These are phyloP conservation scores for Xiphophorus hellerii DNA, from an alignment of 2,113 vertebrate species.

Conservation along the genomic window DNA sequence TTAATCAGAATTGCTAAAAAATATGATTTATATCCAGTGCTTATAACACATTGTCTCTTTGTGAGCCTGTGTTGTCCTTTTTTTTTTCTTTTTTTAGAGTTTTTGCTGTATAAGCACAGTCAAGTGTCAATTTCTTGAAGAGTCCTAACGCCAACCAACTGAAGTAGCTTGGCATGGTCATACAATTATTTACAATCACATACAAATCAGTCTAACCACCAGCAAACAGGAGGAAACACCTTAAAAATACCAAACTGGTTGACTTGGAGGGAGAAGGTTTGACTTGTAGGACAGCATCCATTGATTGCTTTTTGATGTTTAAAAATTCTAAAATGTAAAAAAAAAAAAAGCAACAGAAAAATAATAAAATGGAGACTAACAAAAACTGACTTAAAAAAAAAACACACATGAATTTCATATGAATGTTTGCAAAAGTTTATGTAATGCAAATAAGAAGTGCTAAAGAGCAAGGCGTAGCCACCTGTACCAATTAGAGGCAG, in stretches of 20 bases:
- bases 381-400: conserved; percentile 74
- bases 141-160: conserved; percentile 90
- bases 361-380: conserved; percentile 63
- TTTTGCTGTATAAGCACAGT: conserved; percentile 90
- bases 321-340: conserved; percentile 69
- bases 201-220: conserved; percentile 79
- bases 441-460: conserved; percentile 65
- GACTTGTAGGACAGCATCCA: conserved; percentile 52
- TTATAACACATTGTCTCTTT: conserved; percentile 97
- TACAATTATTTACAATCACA: conserved; percentile 86
- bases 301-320: conserved; percentile 59
- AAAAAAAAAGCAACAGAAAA: conserved; percentile 56
- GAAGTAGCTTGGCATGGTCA: conserved; percentile 92
- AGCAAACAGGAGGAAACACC: conserved; percentile 84
- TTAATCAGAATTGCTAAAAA: conserved; percentile 99
- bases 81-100: conserved; percentile 43
- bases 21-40: conserved; percentile 99
- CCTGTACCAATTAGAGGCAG: conserved; percentile 84
- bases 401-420: conserved; percentile 82
- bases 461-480: conserved; percentile 55
- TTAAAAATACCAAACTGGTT: conserved; percentile 84
- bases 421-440: conserved; percentile 81
- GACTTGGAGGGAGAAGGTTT: conserved; percentile 82
- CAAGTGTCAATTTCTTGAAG: conserved; percentile 97
- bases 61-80: conserved; percentile 73